phyloP scores from a whole-genome alignment of 2,888 invertebrate species.

The Melanotus villosus region DNA sequence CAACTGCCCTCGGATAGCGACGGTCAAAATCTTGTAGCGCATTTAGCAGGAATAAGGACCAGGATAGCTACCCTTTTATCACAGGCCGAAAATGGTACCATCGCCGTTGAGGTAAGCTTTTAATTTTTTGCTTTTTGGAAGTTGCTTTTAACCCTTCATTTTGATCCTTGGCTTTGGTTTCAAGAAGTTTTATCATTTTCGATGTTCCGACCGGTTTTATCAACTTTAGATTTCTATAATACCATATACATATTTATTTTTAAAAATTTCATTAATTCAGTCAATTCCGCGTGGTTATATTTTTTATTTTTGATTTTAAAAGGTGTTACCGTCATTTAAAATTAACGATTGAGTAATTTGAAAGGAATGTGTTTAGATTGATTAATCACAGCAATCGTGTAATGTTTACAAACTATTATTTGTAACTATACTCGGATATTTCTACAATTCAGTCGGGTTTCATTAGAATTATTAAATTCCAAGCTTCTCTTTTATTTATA shows the following conservation, averaged over 20 bases:
- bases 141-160: too few species aligned
- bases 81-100: slow-evolving; percentile 78
- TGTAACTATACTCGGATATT: too few species aligned
- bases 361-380: slow-evolving; percentile 3
- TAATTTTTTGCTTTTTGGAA: slow-evolving; percentile 4
- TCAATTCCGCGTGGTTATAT: too few species aligned
- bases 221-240: too few species aligned
- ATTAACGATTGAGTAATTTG: not conserved
- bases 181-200: too few species aligned
- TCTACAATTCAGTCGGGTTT: too few species aligned
- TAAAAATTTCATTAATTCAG: too few species aligned
- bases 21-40: slow-evolving; percentile 72
- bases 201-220: too few species aligned
- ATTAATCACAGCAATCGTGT: not conserved
- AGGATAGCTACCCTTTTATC: slow-evolving; percentile 77
- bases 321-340: not conserved
- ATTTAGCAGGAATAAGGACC: slow-evolving; percentile 74
- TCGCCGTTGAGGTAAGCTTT: slow-evolving; percentile 60
- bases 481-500: too few species aligned
- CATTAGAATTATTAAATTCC: not conserved
- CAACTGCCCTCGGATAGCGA: slow-evolving; percentile 78
- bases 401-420: not conserved
- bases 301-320: too few species aligned
- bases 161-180: too few species aligned
- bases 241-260: too few species aligned